Percentiles rank a stretch among this genome's conserved stretches.
Conservation (phyloP, 92 coral and sea anemone genomes). For the Virgularia gustaviana region DNA sequence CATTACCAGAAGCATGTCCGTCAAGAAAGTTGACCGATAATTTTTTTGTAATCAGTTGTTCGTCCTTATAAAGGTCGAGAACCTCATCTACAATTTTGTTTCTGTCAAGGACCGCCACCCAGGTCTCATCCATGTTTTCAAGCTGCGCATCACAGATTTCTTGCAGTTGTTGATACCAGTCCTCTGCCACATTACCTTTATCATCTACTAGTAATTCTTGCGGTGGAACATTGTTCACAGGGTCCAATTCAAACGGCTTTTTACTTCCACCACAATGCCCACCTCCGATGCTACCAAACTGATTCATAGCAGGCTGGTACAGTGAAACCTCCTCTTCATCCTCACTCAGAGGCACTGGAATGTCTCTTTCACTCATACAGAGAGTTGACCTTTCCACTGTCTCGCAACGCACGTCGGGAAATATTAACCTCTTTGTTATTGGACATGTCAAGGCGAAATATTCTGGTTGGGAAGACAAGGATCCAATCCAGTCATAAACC, state of each 20-base stretch:
- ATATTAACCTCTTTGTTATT: neutral
- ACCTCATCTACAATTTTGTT: neutral
- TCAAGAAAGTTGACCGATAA: neutral
- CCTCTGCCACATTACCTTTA: neutral
- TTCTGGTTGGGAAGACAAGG: constrained; percentile 38
- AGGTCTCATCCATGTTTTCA: neutral
- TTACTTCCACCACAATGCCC: neutral
- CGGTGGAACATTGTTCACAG: neutral
- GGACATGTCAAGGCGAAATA: constrained; percentile 22
- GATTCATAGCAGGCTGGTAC: too few species aligned
- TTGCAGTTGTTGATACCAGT: neutral
- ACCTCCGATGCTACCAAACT: too few species aligned
- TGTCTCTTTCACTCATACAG: constrained; percentile 43
- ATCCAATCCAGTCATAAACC: constrained; percentile 57
- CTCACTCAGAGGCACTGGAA: constrained; percentile 34
- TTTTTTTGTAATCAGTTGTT: neutral
- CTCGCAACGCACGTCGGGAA: neutral
- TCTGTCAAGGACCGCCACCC: neutral
- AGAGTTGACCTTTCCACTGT: constrained; percentile 27
- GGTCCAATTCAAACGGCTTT: neutral
- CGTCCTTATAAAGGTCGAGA: neutral
- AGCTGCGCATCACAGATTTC: neutral
- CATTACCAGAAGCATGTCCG: neutral
- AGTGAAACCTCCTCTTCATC: constrained; percentile 24
- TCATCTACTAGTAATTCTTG: neutral